phyloP scores from a whole-genome alignment of 2,888 invertebrate genomes.

The Xestia c-nigrum region DNA sequence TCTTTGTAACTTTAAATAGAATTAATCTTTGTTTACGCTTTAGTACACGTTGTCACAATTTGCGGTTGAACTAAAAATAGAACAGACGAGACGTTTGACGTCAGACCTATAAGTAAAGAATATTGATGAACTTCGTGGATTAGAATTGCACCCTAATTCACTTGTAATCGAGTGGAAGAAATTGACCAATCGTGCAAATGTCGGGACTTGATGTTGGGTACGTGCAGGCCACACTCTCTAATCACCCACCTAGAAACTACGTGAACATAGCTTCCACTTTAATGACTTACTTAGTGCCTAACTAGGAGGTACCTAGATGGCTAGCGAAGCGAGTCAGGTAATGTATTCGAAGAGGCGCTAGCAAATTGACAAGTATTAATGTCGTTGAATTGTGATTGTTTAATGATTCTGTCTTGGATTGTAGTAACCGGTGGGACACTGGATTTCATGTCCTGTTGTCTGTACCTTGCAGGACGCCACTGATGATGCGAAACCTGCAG shows the following conservation, averaged over 20 bases:
- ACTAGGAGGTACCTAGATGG: constrained; percentile 1
- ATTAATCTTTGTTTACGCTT: constrained; percentile 18
- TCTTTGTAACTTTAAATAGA: constrained; percentile 23
- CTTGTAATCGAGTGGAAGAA: constrained; percentile 25
- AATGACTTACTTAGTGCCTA: constrained; percentile 13
- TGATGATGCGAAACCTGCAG: neutral
- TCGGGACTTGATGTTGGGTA: constrained; percentile 1
- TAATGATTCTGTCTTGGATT: no score
- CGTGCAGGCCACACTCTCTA: constrained; percentile 30
- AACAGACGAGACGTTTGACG: constrained; percentile 25
- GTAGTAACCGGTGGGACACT: neutral
- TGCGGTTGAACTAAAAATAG: constrained; percentile 37
- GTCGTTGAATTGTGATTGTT: neutral
- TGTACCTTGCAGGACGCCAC: neutral
- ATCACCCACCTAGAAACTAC: constrained; percentile 39
- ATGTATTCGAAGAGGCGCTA: neutral
- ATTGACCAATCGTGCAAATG: constrained; percentile 34
- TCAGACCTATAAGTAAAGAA: constrained; percentile 23
- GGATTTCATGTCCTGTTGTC: neutral
- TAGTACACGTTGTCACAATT: constrained; percentile 19
- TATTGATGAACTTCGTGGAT: constrained; percentile 23
- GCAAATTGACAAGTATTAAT: neutral
- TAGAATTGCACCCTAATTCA: constrained; percentile 18
- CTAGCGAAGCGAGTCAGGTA: neutral
- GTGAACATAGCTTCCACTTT: constrained; percentile 33